A percentile compares a stretch with the other conserved stretches of the same genome.
Evolutionary conservation across 2,888 invertebrate genomes (phyloP).

Genomic region (Saturnia japonica): DNA sequence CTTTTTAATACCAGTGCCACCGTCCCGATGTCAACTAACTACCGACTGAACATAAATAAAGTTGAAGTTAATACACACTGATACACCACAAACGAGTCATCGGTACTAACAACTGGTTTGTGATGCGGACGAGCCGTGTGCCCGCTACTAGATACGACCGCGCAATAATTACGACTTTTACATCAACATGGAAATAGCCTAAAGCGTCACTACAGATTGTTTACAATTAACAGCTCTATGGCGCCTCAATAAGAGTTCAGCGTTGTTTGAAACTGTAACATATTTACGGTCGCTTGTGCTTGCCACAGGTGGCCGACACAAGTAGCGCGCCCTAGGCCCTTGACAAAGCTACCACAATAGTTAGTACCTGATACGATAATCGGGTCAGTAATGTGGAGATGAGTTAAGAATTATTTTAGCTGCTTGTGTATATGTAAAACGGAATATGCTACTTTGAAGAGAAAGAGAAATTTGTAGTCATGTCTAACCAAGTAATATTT

Average conservation of each 20-base stretch:
- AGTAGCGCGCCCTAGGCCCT: slow-evolving; percentile 10
- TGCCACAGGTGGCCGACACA: slow-evolving; percentile 10
- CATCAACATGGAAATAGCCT: slow-evolving; percentile 13
- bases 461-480: too few relatives aligned
- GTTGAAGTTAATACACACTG: slow-evolving; percentile 8
- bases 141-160: slow-evolving; percentile 13
- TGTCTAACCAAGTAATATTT: too few relatives aligned
- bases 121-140: slow-evolving; percentile 9
- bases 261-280: background rate
- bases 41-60: slow-evolving; percentile 7
- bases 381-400: background rate
- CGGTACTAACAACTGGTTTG: slow-evolving; percentile 11
- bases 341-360: slow-evolving; percentile 8
- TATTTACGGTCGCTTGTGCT: slow-evolving; percentile 10
- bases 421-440: background rate
- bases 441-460: background rate
- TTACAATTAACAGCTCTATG: slow-evolving; percentile 8
- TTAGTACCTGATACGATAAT: background rate
- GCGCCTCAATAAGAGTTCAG: background rate
- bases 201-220: slow-evolving; percentile 1
- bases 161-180: slow-evolving; percentile 14
- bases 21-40: slow-evolving; percentile 7
- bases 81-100: slow-evolving; percentile 10
- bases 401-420: background rate
- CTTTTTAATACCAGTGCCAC: background rate